phyloP scores from a whole-genome alignment of 1,140 invertebrate genomes.

The Vollenhovia emeryi region DNA sequence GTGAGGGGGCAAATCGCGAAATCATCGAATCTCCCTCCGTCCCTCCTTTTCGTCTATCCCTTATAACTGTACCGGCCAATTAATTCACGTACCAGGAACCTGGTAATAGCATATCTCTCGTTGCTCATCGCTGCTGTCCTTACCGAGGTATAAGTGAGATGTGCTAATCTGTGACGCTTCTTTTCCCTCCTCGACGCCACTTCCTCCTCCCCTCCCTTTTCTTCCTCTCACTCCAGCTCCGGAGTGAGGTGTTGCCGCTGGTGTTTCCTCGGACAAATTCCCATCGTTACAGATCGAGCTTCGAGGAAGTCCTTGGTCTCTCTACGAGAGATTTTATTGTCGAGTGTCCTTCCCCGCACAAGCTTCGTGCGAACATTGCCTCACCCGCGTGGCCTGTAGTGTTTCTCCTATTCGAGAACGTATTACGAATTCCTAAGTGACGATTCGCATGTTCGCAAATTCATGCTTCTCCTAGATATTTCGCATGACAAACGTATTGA shows the following conservation, averaged over 20 bases:
- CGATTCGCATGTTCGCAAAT: neutral
- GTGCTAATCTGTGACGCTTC: slow-evolving; percentile 42
- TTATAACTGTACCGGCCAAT: slow-evolving; percentile 79
- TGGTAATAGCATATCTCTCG: slow-evolving; percentile 78
- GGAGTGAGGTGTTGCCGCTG: neutral
- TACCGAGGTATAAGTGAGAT: slow-evolving; percentile 29
- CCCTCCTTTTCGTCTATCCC: neutral
- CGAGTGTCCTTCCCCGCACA: neutral
- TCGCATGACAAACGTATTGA: slow-evolving; percentile 12
- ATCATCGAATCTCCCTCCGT: slow-evolving; percentile 60
- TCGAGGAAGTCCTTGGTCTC: slow-evolving; percentile 64
- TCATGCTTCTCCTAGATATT: neutral
- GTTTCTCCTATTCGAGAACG: neutral
- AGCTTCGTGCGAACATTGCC: slow-evolving; percentile 33
- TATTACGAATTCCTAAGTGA: neutral
- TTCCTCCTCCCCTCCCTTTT: neutral
- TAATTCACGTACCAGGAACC: slow-evolving; percentile 78
- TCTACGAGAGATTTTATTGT: neutral
- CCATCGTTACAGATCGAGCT: slow-evolving; percentile 60
- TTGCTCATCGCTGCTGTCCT: slow-evolving; percentile 55
- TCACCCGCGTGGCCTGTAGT: neutral
- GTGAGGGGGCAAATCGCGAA: slow-evolving; percentile 61
- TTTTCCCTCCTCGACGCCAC: neutral
- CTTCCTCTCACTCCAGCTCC: neutral
- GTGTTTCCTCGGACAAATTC: slow-evolving; percentile 62